Base-by-base conservation (phyloP, 2,113 vertebrate genomes). In the Equus przewalskii region DNA sequence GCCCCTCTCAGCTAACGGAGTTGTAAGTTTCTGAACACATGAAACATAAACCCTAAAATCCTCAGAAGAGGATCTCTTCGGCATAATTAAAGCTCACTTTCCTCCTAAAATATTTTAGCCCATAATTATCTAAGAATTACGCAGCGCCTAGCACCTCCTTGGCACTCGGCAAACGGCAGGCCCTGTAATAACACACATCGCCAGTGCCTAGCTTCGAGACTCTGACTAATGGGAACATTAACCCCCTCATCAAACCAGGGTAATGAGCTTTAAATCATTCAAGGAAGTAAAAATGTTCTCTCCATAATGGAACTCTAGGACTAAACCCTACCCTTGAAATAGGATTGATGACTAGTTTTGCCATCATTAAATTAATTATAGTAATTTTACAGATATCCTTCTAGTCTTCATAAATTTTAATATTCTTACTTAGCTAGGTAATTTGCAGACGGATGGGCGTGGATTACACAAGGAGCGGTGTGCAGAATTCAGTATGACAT, bases 401-500 rank as follows among this genome's bases (percentile, higher is more conserved):
- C 24, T 33, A 6, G 21, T 85, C 51, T 69, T 81, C 22, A 8
- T 51, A 22, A 36, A 54, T 67, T 76, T 75, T 36, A 46, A 51
- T 13, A 6, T 18, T 87, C 88, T 73, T 49, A 12, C 15, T 67
- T 5, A 18, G 62, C 73, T 8, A 41, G 79, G 30, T 30, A 8
- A 80, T 0, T 7, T 28, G 33, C 16, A 70, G 56, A 24, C 67
- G 11, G 51, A 76, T n/a, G 41, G 73, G 18, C 7, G 1, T 1
- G 21, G 73, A 60, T 36, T 24, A 75, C 51, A 60, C 13, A 54
- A 54, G 51, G 8, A 49, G 65, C 8, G 1, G 15, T 0, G 0
- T 9, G 14, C 41, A 30, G 41, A 26, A 49, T 22, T 41, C 44
- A 1, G 60, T 10, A 7, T 0, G 44, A 10, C 0, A 3, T 0